Evolutionary conservation across 2,797 vertebrate species (phyloP).

Genomic region (Remorina albescens): DNA sequence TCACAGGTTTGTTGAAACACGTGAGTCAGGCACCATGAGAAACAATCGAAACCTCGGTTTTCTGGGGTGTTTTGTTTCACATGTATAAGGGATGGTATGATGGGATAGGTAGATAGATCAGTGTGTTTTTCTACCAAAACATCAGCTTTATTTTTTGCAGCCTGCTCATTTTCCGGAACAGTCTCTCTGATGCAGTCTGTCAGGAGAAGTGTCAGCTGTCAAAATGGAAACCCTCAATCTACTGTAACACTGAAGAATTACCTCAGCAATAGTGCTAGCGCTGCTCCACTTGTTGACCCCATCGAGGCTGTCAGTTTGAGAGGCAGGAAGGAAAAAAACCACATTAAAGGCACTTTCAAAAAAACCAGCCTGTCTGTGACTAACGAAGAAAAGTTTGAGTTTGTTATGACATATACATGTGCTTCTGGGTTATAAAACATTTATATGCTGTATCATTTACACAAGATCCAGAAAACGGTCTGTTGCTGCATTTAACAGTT

Average conservation of each 20-base stretch:
- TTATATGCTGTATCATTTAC: constrained; percentile 16
- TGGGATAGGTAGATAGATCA: constrained; percentile 17
- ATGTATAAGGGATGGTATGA: constrained; percentile 25
- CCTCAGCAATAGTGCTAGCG: constrained; percentile 60
- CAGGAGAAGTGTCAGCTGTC: constrained; percentile 73
- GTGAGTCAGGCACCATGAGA: constrained; percentile 3
- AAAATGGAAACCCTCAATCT: constrained; percentile 73
- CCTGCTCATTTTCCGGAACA: constrained; percentile 57
- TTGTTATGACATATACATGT: constrained; percentile 68
- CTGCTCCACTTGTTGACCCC: constrained; percentile 65
- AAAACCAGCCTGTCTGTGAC: constrained; percentile 23
- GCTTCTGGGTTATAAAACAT: constrained; percentile 67
- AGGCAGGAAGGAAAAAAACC: constrained; percentile 10
- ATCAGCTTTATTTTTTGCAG: constrained; percentile 46
- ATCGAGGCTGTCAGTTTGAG: constrained; percentile 66
- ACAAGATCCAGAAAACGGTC: constrained; percentile 27
- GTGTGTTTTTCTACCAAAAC: constrained; percentile 37
- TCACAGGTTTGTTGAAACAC: neutral
- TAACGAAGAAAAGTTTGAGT: constrained; percentile 59
- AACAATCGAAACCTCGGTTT: constrained; percentile 9
- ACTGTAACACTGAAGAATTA: constrained; percentile 52
- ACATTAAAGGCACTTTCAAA: constrained; percentile 46
- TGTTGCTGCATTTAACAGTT: constrained; percentile 6
- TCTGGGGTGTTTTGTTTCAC: neutral
- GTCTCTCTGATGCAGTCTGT: constrained; percentile 60